These are phyloP conservation scores for Julus scanicus DNA, from an alignment of 2,888 invertebrate species.

Conservation along the genomic window DNA sequence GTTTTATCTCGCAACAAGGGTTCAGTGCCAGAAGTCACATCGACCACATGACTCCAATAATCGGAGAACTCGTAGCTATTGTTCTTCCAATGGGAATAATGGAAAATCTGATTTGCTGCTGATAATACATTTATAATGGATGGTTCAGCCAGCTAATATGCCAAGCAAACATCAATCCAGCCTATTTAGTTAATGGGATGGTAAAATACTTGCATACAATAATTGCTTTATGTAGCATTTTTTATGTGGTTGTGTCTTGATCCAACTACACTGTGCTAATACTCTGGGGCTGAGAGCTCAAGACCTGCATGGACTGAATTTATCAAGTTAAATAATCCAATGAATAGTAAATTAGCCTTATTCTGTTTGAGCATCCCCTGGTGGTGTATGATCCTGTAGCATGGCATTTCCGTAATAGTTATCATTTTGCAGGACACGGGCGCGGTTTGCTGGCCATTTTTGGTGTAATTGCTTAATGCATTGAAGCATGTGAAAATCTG, in stretches of 20 bases:
- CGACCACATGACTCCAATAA: background rate
- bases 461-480: no score
- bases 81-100: conserved; percentile 7
- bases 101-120: background rate
- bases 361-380: no score
- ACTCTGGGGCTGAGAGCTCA: no score
- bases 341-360: no score
- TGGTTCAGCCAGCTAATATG: background rate
- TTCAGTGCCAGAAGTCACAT: background rate
- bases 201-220: background rate
- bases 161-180: background rate
- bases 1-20: background rate
- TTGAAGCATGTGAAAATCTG: no score
- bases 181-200: background rate
- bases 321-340: no score
- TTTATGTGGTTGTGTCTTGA: background rate
- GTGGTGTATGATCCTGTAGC: no score
- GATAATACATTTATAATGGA: conserved; percentile 16
- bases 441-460: no score
- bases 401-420: no score
- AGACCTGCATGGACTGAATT: no score
- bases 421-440: no score
- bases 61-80: background rate
- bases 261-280: background rate
- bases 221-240: no score